Conservation (phyloP, 2,113 vertebrate genomes). For the Falco punctatus region DNA sequence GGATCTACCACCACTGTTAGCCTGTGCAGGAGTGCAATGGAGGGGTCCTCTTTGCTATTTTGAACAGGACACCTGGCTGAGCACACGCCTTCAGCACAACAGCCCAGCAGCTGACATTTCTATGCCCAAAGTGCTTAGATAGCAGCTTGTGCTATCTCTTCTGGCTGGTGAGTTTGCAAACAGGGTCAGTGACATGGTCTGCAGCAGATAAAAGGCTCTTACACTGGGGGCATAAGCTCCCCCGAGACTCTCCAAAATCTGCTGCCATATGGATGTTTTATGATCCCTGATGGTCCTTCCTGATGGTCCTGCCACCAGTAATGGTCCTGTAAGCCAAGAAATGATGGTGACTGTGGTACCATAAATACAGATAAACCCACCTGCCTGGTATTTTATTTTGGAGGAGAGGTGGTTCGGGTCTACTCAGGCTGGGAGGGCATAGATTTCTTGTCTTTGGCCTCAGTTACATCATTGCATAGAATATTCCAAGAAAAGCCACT, state of each 20-base stretch:
- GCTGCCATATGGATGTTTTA: accelerated
- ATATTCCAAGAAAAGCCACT: not conserved
- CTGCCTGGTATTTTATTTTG: not conserved
- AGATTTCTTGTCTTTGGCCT: not conserved
- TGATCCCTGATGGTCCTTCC: not conserved
- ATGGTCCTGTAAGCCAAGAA: not conserved
- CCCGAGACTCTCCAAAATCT: accelerated
- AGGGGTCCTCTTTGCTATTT: not conserved
- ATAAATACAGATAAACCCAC: not conserved
- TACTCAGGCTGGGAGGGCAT: not conserved
- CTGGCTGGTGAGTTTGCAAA: not conserved
- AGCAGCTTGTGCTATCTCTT: not conserved
- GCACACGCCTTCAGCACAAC: not conserved
- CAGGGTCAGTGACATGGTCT: accelerated
- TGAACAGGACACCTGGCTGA: not conserved
- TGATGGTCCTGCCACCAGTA: not conserved
- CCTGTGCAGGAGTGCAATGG: accelerated
- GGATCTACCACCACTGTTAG: not conserved
- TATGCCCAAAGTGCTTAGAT: not conserved
- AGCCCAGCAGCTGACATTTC: not conserved
- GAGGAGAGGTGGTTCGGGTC: not conserved
- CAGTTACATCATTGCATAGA: not conserved
- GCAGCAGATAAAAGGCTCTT: not conserved
- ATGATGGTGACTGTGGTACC: accelerated
- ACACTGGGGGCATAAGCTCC: accelerated